Percentiles rank a stretch among this genome's conserved stretches.
phyloP scores from a whole-genome alignment of 2,113 vertebrate genomes.

The Acrocephalus arundinaceus region DNA sequence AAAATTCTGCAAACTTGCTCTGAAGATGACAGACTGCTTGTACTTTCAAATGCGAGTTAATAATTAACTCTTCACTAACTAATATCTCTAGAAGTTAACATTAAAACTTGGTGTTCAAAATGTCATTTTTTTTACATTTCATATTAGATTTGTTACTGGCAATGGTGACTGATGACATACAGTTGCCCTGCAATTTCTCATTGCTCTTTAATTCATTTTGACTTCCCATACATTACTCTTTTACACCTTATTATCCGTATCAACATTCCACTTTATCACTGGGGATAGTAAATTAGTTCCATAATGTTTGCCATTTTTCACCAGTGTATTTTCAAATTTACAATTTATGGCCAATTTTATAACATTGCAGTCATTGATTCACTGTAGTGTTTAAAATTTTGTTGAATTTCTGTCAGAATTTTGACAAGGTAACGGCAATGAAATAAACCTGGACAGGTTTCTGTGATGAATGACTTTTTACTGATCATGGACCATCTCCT shows the following conservation, averaged over 20 bases:
- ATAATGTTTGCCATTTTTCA: not conserved
- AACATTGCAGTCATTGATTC: not conserved
- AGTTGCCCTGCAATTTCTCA: not conserved
- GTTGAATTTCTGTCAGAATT: not conserved
- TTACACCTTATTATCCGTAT: not conserved
- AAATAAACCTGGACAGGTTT: not conserved
- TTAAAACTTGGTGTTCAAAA: not conserved
- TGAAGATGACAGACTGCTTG: not conserved
- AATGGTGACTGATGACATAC: not conserved
- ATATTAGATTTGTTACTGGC: not conserved
- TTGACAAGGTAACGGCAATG: not conserved
- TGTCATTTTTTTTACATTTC: not conserved
- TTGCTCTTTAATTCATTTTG: not conserved
- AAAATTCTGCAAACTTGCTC: not conserved
- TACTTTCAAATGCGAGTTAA: not conserved
- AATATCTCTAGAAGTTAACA: not conserved
- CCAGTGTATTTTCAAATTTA: not conserved
- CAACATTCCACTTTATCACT: not conserved
- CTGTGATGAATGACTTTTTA: not conserved
- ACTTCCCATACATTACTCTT: not conserved
- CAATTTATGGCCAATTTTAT: not conserved
- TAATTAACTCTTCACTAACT: not conserved
- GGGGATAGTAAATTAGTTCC: not conserved
- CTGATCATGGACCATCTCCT: not conserved
- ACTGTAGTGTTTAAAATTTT: not conserved